Evolutionary conservation across 2,888 invertebrate species (phyloP).

Genomic region (Allolobophora icterica): DNA sequence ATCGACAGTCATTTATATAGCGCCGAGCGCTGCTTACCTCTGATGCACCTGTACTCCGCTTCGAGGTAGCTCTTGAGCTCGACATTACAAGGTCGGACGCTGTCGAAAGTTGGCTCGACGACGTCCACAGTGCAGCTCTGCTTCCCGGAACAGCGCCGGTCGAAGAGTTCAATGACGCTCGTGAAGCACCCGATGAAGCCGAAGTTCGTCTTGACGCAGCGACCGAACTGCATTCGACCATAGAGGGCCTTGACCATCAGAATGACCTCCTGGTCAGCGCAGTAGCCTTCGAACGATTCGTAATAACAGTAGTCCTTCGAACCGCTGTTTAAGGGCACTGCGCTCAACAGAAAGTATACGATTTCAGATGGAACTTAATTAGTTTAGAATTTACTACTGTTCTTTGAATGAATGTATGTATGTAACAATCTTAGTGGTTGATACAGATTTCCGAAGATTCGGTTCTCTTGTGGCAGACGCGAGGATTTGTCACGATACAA

Average conservation of each 20-base stretch:
- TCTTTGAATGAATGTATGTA: too few species aligned
- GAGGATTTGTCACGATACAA: too few species aligned
- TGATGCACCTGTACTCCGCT: constrained; percentile 39
- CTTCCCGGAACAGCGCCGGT: constrained; percentile 35
- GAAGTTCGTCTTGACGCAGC: constrained; percentile 42
- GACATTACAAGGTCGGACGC: constrained; percentile 39
- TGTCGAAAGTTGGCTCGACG: constrained; percentile 40
- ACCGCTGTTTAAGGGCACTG: neutral
- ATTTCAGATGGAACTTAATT: neutral
- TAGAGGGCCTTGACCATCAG: constrained; percentile 38
- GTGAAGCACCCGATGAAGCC: constrained; percentile 41
- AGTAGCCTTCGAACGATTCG: constrained; percentile 40
- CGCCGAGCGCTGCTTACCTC: constrained; percentile 3
- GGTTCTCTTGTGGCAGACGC: too few species aligned
- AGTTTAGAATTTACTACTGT: too few species aligned
- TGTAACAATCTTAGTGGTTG: too few species aligned
- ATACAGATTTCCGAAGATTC: too few species aligned
- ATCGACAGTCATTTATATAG: neutral
- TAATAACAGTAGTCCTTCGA: constrained; percentile 38
- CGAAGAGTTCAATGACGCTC: constrained; percentile 37
- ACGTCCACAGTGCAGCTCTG: constrained; percentile 38
- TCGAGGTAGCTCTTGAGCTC: constrained; percentile 43
- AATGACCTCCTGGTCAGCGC: constrained; percentile 33
- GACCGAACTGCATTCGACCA: constrained; percentile 39
- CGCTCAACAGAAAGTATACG: neutral